Evolutionary conservation across 2,113 vertebrate species (phyloP), one percentile per base, ranked within the genome.

Genomic region (Ranitomeya imitator): DNA sequence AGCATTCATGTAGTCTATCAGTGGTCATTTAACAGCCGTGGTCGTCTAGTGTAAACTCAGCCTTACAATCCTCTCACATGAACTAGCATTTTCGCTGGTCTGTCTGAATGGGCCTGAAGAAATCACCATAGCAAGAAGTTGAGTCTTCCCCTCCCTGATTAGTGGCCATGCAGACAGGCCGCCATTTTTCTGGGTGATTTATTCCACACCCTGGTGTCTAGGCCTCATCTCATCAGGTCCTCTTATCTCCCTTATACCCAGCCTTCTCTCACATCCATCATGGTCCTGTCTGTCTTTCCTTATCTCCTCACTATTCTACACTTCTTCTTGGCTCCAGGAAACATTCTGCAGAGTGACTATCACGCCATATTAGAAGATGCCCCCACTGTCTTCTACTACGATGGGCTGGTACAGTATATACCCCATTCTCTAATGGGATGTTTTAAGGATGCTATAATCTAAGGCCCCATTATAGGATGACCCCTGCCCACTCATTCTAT

Each of bases 171-270:
- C 37, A 45, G 37, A 45, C 37, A 45, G 37, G 5, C 37, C 37
- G 37, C 37, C 37, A 45, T 45, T 45, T 3, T 18, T 6, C 6
- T 54, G n/a, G 19, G 54, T n/a, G 76, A 54, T 78, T 78, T 54
- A 78, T 78, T 54, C 45, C 12, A 18, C 51, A n/a, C 31, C 71
- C 71, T 31, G 71, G 31, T 18, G 31, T 74, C 71, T 51, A 74
- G 71, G 45, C 76, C 76, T 54, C 19, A 78, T 78, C 52, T 79
- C 57, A 79, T 79, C 52, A 14, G 37, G 16, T 81, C n/a, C 79
- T 14, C 69, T 61, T 60, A 61, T 82, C 79, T 82, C 19, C 21
- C 31, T 37, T 11, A 18, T 12, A 71, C 61, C 23, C 83, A 14
- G 65, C 7, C 18, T 57, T 51, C 55, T 23, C 13, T 57, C 83